phyloP scores from a whole-genome alignment of 2,888 invertebrate genomes.

The Heliconius sara region DNA sequence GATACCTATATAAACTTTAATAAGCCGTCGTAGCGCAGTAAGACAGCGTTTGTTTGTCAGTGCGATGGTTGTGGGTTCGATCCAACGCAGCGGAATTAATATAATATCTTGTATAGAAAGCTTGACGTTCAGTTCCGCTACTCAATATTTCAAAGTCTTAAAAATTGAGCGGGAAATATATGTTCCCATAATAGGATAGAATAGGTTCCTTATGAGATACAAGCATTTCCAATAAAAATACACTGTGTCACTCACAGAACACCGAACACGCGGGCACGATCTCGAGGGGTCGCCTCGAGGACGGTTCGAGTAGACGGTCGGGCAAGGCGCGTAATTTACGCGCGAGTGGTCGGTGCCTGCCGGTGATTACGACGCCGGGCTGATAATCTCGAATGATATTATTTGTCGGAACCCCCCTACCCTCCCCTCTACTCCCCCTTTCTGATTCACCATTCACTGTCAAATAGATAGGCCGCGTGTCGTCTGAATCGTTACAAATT shows the following conservation, averaged over 20 bases:
- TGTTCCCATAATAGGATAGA: no score
- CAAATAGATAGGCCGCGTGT: conserved; percentile 12
- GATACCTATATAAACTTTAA: no score
- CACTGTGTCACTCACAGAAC: conserved; percentile 8
- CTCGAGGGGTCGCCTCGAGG: conserved; percentile 39
- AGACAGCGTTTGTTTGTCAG: no score
- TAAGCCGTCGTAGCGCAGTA: no score
- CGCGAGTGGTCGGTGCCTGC: conserved; percentile 73
- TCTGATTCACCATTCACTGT: conserved; percentile 28
- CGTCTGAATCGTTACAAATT: neutral
- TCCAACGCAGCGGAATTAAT: no score
- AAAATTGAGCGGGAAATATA: no score
- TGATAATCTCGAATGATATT: conserved; percentile 63
- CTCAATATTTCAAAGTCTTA: no score
- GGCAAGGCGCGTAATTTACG: conserved; percentile 75
- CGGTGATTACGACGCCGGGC: conserved; percentile 75
- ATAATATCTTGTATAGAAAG: no score
- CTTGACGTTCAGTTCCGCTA: no score
- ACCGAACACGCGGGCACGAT: conserved; percentile 41
- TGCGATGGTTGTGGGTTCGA: no score
- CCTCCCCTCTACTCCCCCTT: conserved; percentile 14
- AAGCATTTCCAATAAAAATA: neutral
- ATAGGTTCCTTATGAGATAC: no score
- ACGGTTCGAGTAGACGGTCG: conserved; percentile 47
- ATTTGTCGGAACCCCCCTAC: neutral